Percentiles rank a stretch among this genome's conserved stretches.
phyloP scores from a whole-genome alignment of 2,113 vertebrate genomes.

The Illadopsis cleaveri region DNA sequence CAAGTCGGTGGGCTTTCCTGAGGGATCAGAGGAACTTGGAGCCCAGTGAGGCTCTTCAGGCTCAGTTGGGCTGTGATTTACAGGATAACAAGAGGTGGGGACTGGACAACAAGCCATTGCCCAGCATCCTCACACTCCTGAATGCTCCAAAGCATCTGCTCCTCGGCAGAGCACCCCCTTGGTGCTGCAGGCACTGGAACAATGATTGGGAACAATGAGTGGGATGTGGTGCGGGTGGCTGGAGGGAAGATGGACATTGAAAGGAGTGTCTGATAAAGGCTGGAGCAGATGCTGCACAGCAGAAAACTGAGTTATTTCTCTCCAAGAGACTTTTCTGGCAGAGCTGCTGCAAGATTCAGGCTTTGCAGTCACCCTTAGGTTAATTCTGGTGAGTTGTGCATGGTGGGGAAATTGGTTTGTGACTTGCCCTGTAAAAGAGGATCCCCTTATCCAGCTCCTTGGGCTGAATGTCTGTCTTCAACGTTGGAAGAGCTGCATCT shows the following conservation, averaged over 20 bases:
- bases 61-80: background rate
- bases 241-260: background rate
- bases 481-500: background rate
- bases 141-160: background rate
- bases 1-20: background rate
- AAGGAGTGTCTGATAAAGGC: background rate
- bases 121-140: background rate
- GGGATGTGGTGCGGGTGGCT: background rate
- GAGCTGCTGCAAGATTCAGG: background rate
- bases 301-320: background rate
- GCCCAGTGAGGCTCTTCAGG: background rate
- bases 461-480: background rate
- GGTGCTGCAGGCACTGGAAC: background rate
- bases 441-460: background rate
- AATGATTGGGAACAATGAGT: background rate
- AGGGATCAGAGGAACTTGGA: background rate
- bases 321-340: background rate
- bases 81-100: background rate
- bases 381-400: background rate
- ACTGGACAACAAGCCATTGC: background rate
- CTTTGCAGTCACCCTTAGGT: accelerated
- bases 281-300: background rate
- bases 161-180: background rate
- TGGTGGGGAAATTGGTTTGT: background rate
- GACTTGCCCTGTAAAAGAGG: background rate